Base-by-base conservation (phyloP, 2,888 invertebrate genomes). In the Drosophila formosana region DNA sequence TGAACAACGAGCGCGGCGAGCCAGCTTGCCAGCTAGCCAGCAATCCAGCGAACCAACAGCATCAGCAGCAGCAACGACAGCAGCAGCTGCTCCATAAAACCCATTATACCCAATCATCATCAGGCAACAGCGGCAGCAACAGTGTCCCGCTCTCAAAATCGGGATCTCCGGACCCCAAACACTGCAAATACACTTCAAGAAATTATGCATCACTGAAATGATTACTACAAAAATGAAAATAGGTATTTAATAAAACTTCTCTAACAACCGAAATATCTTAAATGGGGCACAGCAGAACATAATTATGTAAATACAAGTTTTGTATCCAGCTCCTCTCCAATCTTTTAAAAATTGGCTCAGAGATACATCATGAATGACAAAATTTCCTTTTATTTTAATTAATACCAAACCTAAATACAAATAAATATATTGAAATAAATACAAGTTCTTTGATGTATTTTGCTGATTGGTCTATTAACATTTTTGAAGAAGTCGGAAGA, bases 91-190 rank as follows among this genome's bases (percentile, higher is more conserved):
- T 87, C 83, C 85, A 84, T 87, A 84, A 85, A 88, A 80, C 80
- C 88, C 88, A 85, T 85, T 85, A 85, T 88, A 78, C 79, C 85
- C 85, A 88, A 85, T 88, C 85, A 85, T 88, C 85, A 88, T 85
- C 85, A 85, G 86, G 75, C 76, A 76, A 72, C 71, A 47, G 61
- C 55, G 50, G 56, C 56, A 50, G 56, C 56, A 65, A 64, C 46
- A 49, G 86, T 75, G 80, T 82, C 83, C 75, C 75, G 83, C 58
- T 75, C 74, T 70, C 53, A 66, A 74, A 85, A 82, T 82, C 75
- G 80, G 83, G 86, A 82, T 80, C 83, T 68, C 47, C 18, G 67
- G 53, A 76, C 53, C 61, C 75, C 63, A 65, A 65, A 39, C 28
- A 39, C 32, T 39, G 25, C 32, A 7, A 18, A 3, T 57, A 46